phyloP scores from a whole-genome alignment of 2,797 vertebrate species.

The Pipistrellus kuhlii region DNA sequence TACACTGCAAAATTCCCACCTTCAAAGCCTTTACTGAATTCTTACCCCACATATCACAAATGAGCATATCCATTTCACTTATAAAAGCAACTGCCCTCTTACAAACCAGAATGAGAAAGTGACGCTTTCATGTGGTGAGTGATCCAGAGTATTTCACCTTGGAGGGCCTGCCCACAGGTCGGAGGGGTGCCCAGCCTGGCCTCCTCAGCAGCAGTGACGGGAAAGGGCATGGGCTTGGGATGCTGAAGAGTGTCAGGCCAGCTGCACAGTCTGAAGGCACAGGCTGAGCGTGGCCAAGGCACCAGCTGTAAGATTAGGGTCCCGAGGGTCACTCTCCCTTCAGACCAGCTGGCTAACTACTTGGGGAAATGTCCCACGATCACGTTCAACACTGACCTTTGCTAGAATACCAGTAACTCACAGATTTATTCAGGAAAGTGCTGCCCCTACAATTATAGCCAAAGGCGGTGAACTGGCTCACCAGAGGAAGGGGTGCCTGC shows the following conservation, averaged over 20 bases:
- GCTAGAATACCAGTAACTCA: not conserved
- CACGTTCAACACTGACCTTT: not conserved
- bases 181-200: not conserved
- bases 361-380: not conserved
- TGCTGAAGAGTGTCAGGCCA: too few species aligned
- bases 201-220: not conserved
- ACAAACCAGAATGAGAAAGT: not conserved
- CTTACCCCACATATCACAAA: not conserved
- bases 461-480: not conserved
- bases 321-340: not conserved
- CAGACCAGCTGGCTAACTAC: not conserved
- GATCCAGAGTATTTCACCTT: not conserved
- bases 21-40: not conserved
- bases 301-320: not conserved
- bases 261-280: too few species aligned
- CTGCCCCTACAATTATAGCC: not conserved
- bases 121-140: not conserved
- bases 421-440: not conserved
- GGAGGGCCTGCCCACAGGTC: not conserved
- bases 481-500: too few species aligned
- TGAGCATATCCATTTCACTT: not conserved
- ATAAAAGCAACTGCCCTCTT: not conserved
- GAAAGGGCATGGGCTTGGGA: not conserved
- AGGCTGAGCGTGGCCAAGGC: fast-evolving
- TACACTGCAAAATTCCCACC: not conserved